Conservation (phyloP, 2,888 invertebrate species). For the Caenorhabditis angaria region DNA sequence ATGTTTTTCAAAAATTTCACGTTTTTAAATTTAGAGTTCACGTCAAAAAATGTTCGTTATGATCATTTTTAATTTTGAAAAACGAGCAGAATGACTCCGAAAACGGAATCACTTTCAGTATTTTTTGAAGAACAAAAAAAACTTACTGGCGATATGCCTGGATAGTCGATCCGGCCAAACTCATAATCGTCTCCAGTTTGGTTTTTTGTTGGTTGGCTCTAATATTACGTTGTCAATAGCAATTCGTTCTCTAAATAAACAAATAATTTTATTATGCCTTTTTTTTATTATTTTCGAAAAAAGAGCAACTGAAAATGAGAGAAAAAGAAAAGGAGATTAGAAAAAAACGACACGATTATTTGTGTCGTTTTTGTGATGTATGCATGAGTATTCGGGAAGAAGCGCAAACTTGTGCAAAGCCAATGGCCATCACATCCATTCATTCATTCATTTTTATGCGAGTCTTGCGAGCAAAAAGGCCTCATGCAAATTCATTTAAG, state of each 20-base stretch:
- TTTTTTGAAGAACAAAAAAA: not conserved
- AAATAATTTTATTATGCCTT: conserved; percentile 1
- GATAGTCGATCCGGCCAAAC: conserved; percentile 46
- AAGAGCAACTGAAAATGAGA: not conserved
- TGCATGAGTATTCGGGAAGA: not conserved
- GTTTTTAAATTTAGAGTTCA: not conserved
- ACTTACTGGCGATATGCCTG: conserved; percentile 59
- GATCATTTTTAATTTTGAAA: not conserved
- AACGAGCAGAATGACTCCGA: not conserved
- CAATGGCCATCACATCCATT: too few species aligned
- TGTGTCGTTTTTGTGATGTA: not conserved
- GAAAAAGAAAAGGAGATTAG: conserved; percentile 1
- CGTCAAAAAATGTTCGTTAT: not conserved
- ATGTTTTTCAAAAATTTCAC: not conserved
- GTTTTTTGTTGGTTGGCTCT: not conserved
- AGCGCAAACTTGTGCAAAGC: not conserved
- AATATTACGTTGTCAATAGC: not conserved
- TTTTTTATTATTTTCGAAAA: not conserved
- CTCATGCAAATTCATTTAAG: conserved; percentile 4
- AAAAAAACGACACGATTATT: not conserved
- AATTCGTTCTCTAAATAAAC: not conserved
- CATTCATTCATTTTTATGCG: not conserved
- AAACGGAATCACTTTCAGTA: conserved; percentile 5
- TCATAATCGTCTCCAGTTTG: conserved; percentile 37
- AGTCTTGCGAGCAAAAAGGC: not conserved